phyloP scores from a whole-genome alignment of 2,113 vertebrate genomes.

The Natator depressus region DNA sequence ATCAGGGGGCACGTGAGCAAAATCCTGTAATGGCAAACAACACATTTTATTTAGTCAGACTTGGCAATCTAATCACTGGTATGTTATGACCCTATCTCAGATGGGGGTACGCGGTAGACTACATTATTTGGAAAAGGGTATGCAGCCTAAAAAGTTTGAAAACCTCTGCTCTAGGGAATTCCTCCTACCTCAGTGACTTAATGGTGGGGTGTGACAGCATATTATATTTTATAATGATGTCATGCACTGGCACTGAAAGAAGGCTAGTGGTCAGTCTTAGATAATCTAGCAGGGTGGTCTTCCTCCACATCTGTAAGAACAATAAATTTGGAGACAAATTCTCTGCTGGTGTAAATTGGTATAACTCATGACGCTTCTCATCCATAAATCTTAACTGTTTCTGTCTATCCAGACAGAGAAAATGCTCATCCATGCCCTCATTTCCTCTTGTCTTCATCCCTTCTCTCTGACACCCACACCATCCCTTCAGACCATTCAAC shows the following conservation, averaged over 20 bases:
- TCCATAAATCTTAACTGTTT: not conserved
- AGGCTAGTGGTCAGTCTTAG: not conserved
- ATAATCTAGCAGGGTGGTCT: not conserved
- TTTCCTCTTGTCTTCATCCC: not conserved
- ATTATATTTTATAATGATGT: not conserved
- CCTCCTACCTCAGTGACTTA: too few relatives aligned
- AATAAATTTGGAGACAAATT: conserved; percentile 43
- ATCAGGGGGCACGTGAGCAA: too few relatives aligned
- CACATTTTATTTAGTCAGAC: too few relatives aligned
- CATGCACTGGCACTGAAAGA: not conserved
- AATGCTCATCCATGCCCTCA: not conserved
- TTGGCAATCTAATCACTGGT: too few relatives aligned
- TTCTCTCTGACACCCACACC: not conserved
- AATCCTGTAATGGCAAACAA: too few relatives aligned
- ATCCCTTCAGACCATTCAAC: conserved; percentile 3
- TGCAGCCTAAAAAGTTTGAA: too few relatives aligned
- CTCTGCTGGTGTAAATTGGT: conserved; percentile 27
- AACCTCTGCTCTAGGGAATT: too few relatives aligned
- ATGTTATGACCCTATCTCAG: too few relatives aligned
- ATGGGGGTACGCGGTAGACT: too few relatives aligned
- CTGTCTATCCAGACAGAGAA: not conserved
- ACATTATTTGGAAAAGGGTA: too few relatives aligned
- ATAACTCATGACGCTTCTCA: conserved; percentile 24
- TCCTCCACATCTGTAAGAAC: conserved; percentile 9
- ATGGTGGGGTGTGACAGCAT: too few relatives aligned